Base-by-base conservation (phyloP, 2,888 invertebrate species). In the Ornithoptera alexandrae region DNA sequence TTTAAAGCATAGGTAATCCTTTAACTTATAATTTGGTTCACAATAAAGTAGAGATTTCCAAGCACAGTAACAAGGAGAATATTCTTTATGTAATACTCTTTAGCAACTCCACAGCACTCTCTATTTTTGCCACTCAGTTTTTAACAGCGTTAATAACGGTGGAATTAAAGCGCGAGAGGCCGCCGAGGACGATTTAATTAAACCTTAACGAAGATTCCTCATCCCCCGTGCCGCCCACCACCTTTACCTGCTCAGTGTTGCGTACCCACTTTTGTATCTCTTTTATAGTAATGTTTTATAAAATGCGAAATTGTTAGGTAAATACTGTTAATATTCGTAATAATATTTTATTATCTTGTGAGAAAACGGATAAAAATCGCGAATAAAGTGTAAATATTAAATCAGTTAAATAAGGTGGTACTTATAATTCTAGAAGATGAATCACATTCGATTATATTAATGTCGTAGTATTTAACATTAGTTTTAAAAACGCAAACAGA, bases 61-160 rank as follows among this genome's bases (percentile, higher is more conserved):
- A 8, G 10, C 7, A 39, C 39, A 10, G 39, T 10, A 39, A 39
- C 39, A 39, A 10, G 6, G 10, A 50, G n/a, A 53, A 17, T n/a
- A 39, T 56, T 50, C 8, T 61, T 56, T 22, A 62, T 56, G 59
- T 61, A 65, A 42, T 4, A 58, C 17, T 22, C 62, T 67, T 22
- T 59, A 22, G 18, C 63, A 62, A 46, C 82, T 87, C 84, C 66
- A 83, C 60, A 30, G 66, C 22, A 58, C 57, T 61, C 75, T 46
- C 59, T 84, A 76, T 84, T 74, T 82, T 50, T 73, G 77, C 76
- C 83, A 79, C 86, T 88, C 87, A 92, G 86, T 92, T 93, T 93
- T 92, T 92, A 93, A 92, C 92, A 89, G 92, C 92, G 89, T 93
- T 93, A 93, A 92, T 93, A 93, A 93, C 93, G 92, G 90, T 89